Conservation (phyloP, 1,140 invertebrate genomes). For the Eufriesea mexicana region DNA sequence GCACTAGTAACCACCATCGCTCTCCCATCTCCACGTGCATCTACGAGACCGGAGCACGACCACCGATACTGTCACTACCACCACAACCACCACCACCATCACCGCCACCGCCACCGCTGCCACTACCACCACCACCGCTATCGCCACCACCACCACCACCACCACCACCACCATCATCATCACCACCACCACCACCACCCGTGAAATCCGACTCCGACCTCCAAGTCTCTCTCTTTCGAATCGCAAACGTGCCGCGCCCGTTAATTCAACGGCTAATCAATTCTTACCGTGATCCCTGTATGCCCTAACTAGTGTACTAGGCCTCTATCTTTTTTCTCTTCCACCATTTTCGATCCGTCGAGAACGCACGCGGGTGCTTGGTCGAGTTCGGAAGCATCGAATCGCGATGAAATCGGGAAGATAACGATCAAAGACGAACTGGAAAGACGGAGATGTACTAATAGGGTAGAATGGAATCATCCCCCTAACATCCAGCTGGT, state of each 20-base stretch:
- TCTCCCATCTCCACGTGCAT: conserved; percentile 11
- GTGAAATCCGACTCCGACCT: conserved; percentile 40
- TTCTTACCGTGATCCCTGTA: conserved; percentile 34
- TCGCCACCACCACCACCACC: conserved; percentile 4
- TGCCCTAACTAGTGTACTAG: neutral
- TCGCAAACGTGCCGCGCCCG: conserved; percentile 62
- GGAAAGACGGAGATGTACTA: neutral
- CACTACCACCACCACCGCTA: conserved; percentile 5
- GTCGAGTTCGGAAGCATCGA: too few relatives aligned
- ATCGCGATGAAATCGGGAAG: too few relatives aligned
- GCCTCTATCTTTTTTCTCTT: neutral
- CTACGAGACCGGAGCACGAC: neutral
- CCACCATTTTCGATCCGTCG: neutral
- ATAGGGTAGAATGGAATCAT: neutral
- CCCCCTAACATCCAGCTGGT: neutral
- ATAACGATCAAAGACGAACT: too few relatives aligned
- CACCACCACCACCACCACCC: neutral
- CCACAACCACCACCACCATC: conserved; percentile 14
- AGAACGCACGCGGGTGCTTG: too few relatives aligned
- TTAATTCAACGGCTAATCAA: conserved; percentile 66
- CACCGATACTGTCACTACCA: conserved; percentile 16
- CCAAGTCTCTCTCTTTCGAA: conserved; percentile 42
- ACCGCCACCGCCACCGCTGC: conserved; percentile 17
- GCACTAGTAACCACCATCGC: conserved; percentile 10
- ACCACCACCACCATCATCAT: neutral